Evolutionary conservation across 2,797 vertebrate genomes (phyloP).

Genomic region (Syndactyla subalaris): DNA sequence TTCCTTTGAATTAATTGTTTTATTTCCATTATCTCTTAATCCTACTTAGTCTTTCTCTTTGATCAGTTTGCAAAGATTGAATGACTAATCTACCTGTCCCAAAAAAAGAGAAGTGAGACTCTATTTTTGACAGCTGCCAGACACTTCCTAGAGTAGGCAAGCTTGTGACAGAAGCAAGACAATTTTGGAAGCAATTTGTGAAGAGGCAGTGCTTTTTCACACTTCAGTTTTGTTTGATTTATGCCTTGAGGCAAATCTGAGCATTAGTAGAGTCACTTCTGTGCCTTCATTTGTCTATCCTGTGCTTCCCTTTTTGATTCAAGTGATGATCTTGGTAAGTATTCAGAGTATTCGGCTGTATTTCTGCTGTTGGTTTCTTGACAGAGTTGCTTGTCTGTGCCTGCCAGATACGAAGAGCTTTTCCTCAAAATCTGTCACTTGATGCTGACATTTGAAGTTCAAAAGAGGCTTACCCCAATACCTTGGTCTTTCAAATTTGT

Average conservation of each 20-base stretch:
- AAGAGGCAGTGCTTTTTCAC: not conserved
- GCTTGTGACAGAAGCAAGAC: not conserved
- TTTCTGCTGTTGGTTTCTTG: not conserved
- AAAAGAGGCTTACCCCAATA: not conserved
- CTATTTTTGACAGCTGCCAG: not conserved
- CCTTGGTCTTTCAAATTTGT: not conserved
- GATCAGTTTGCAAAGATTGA: not conserved
- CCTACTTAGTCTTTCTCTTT: not conserved
- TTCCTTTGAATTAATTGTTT: not conserved
- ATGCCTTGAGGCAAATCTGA: not conserved
- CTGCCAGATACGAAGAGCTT: not conserved
- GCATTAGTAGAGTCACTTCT: not conserved
- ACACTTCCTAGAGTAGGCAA: not conserved
- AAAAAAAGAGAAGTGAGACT: not conserved
- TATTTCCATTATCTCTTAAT: not conserved
- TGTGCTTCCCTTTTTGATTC: not conserved
- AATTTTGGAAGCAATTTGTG: not conserved
- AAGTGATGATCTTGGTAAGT: not conserved
- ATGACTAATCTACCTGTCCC: not conserved
- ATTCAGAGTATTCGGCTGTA: not conserved
- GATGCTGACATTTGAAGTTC: not conserved
- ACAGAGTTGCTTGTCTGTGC: not conserved
- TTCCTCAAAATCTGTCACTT: not conserved
- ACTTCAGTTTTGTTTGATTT: not conserved
- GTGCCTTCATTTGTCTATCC: not conserved